Evolutionary conservation across 2,113 vertebrate species (phyloP).

Genomic region (Raja brachyura): DNA sequence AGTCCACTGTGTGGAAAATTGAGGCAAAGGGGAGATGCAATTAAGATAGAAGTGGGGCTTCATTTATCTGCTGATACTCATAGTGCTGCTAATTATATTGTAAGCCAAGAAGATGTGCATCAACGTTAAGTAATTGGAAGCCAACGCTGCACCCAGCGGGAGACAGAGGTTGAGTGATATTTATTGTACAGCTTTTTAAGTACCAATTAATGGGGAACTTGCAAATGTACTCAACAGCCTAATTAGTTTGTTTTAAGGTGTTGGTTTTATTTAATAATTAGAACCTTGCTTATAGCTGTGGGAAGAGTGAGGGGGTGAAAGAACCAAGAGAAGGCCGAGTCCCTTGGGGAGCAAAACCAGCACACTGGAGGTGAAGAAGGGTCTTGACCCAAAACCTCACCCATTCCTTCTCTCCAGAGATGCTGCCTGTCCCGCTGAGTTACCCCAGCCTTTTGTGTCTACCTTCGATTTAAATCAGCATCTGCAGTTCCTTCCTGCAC

Average conservation of each 20-base stretch:
- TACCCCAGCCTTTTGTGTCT: no score
- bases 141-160: not conserved
- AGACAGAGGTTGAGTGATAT: not conserved
- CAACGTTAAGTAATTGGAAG: not conserved
- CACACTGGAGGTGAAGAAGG: no score
- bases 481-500: no score
- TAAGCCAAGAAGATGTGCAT: not conserved
- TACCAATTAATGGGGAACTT: not conserved
- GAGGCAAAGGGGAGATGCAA: not conserved
- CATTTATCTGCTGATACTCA: not conserved
- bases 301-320: no score
- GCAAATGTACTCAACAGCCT: not conserved
- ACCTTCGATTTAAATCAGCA: no score
- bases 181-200: not conserved
- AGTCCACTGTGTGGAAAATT: not conserved
- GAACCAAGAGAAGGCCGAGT: no score
- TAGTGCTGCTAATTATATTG: not conserved
- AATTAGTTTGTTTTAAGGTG: not conserved
- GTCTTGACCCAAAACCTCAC: no score
- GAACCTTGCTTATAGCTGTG: not conserved
- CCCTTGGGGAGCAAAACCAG: no score
- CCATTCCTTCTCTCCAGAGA: no score
- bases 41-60: not conserved
- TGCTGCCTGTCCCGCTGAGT: no score
- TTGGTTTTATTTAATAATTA: not conserved